Evolutionary conservation across 2,797 vertebrate species (phyloP).

Genomic region (Coregonus suidteri): DNA sequence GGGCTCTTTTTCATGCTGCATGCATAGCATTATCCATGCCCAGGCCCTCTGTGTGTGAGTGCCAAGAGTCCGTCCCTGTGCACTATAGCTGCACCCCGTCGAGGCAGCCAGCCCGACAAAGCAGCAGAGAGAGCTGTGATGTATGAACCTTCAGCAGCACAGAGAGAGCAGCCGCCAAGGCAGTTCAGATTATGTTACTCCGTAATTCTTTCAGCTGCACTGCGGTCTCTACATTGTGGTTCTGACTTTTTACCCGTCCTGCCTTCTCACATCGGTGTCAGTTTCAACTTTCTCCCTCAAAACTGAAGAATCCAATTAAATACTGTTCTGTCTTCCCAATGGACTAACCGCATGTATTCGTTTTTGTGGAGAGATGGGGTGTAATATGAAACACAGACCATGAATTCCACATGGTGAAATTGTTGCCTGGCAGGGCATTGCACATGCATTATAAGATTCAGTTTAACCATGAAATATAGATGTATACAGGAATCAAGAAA

Average conservation of each 20-base stretch:
- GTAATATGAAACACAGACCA: conserved; percentile 4
- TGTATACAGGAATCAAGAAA: conserved; percentile 29
- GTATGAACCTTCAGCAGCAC: conserved; percentile 27
- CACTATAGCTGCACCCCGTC: conserved; percentile 23
- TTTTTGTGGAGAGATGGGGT: conserved; percentile 4
- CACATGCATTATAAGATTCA: conserved; percentile 21
- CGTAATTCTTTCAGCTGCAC: conserved; percentile 19
- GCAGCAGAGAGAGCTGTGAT: conserved; percentile 36
- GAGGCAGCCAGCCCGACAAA: conserved; percentile 23
- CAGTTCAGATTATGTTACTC: conserved; percentile 26
- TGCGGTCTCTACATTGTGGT: conserved; percentile 10
- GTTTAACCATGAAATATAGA: conserved; percentile 43
- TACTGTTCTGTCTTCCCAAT: conserved; percentile 18
- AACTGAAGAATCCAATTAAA: conserved; percentile 16
- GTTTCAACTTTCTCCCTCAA: conserved; percentile 13
- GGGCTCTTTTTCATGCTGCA: conserved; percentile 4
- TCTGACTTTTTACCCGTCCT: neutral
- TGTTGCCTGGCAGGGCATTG: conserved; percentile 19
- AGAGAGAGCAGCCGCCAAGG: conserved; percentile 9
- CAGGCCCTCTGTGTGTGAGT: conserved; percentile 24
- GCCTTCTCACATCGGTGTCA: conserved; percentile 14
- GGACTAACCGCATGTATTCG: conserved; percentile 22
- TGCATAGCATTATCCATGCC: conserved; percentile 24
- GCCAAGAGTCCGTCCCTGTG: conserved; percentile 22
- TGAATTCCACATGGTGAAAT: conserved; percentile 5